These are phyloP conservation scores for Lithophane ornitopus DNA, from an alignment of 2,888 invertebrate genomes.

Conservation along the genomic window DNA sequence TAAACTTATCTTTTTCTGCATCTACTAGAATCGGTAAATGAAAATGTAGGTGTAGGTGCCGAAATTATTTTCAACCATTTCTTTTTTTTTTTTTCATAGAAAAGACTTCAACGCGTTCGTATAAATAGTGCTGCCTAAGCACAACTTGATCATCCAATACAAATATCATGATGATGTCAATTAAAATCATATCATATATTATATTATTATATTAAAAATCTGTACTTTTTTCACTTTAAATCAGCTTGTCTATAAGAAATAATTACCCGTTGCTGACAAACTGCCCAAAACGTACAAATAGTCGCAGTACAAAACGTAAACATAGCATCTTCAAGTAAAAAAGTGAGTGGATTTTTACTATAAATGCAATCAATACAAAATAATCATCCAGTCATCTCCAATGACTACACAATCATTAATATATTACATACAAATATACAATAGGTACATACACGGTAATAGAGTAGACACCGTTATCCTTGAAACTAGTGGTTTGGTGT, in stretches of 20 bases:
- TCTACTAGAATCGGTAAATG: neutral
- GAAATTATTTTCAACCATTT: neutral
- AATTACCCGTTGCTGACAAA: neutral
- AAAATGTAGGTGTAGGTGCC: neutral
- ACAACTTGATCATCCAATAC: neutral
- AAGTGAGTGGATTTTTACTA: neutral
- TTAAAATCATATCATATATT: neutral
- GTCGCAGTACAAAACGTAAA: neutral
- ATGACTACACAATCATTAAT: neutral
- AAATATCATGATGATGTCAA: neutral
- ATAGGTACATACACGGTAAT: too few species aligned
- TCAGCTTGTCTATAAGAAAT: neutral
- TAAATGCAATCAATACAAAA: neutral
- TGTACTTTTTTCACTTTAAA: neutral
- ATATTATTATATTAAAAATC: too few species aligned
- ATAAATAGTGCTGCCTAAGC: neutral
- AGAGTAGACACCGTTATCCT: too few species aligned
- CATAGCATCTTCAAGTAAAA: neutral
- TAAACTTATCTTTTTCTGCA: neutral
- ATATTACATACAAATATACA: neutral
- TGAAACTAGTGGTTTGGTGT: too few species aligned
- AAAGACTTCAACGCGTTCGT: constrained; percentile 72
- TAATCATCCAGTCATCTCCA: neutral
- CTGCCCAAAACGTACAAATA: neutral
- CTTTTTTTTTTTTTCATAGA: constrained; percentile 35